Conservation (phyloP, 2,113 vertebrate species). For the Mesoclemmys tuberculata region DNA sequence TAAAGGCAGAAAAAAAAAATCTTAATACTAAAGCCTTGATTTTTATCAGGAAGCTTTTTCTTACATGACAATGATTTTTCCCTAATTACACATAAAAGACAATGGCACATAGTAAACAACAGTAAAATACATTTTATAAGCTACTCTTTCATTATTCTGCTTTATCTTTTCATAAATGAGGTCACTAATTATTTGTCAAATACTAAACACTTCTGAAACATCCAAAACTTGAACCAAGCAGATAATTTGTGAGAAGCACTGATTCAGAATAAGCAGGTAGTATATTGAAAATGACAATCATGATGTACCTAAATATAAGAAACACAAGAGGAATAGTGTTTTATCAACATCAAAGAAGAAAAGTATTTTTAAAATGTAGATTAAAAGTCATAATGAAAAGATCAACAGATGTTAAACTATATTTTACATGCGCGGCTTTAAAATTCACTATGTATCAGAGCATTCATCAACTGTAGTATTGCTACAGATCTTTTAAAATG, state of each 20-base stretch:
- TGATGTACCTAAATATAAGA: constrained; percentile 6
- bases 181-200: neutral
- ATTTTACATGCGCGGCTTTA: neutral
- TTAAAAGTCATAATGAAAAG: constrained; percentile 52
- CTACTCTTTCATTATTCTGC: neutral
- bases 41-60: neutral
- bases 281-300: neutral
- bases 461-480: neutral
- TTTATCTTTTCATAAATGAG: neutral
- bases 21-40: neutral
- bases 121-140: neutral
- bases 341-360: neutral
- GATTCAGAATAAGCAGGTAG: constrained; percentile 7
- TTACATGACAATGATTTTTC: neutral
- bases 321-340: neutral
- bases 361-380: constrained; percentile 38
- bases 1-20: neutral
- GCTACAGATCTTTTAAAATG: neutral
- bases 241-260: neutral
- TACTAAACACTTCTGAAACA: neutral
- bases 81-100: neutral
- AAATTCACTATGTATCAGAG: neutral
- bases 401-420: constrained; percentile 3
- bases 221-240: neutral
- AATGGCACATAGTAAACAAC: neutral